Conservation (phyloP, 2,113 vertebrate genomes). For the Crotalus tigris region DNA sequence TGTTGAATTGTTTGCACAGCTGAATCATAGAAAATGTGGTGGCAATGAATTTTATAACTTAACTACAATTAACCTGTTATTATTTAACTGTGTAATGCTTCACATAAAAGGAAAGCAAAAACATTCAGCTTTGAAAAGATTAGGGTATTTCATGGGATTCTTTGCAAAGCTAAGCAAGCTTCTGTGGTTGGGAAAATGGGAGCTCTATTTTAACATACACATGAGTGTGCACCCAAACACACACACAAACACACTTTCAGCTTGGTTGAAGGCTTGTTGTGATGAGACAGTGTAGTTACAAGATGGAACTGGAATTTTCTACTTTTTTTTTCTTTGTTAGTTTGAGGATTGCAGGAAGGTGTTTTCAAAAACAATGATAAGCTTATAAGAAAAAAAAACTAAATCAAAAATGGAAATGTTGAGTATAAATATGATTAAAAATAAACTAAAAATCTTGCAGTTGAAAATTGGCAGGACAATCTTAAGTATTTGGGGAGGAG, state of each 20-base stretch:
- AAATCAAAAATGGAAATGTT: not conserved
- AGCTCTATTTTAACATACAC: not conserved
- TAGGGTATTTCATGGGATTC: not conserved
- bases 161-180: not conserved
- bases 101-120: not conserved
- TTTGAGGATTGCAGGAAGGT: not conserved
- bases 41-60: not conserved
- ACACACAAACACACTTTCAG: not conserved
- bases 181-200: no score
- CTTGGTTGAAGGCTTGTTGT: not conserved
- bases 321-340: not conserved
- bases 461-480: not conserved
- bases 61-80: not conserved
- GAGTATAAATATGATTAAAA: not conserved
- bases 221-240: not conserved
- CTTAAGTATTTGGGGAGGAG: not conserved
- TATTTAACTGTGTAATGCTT: not conserved
- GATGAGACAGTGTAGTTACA: not conserved
- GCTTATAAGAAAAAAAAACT: not conserved
- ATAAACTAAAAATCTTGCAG: not conserved
- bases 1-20: not conserved
- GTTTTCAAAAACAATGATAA: not conserved
- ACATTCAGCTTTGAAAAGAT: not conserved
- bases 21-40: not conserved
- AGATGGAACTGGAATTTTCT: not conserved